Base-by-base conservation (phyloP, 2,888 invertebrate species). In the Drosophila suboccidentalis region DNA sequence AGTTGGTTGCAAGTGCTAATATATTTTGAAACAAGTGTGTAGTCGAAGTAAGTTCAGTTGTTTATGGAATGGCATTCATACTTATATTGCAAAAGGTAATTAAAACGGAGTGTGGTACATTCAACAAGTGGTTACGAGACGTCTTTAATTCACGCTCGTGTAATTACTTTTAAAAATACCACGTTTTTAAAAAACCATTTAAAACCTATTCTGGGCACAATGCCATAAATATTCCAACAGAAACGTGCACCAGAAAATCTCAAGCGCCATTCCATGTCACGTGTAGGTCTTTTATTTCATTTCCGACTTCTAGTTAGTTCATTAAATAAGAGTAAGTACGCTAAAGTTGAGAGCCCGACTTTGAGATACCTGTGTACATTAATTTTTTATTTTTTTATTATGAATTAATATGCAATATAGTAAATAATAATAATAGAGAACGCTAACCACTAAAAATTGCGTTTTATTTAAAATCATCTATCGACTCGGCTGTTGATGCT, bases 231-330 rank as follows among this genome's bases (percentile, higher is more conserved):
- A 43, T 17, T 19, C 11, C 22, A 29, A 36, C 13, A 34, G 41
- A 39, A 59, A 41, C 59, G 47, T 49, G 47, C 38, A 22, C 6
- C n/a, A 29, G 44, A n/a, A 10, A 15, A 50, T 29, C 38, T 32
- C 6, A 32, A 58, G 15, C 2, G 22, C 17, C 13, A 29, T 46
- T 61, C 13, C 58, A 17, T 54, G 61, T 43, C 65, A 66, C 65
- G 59, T 49, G 59, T 58, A 38, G 46, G 57, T 67, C 41, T 67
- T 67, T 61, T 41, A 71, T 65, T 59, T 57, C 11, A 65, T 65
- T 74, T 78, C 36, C 61, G 38, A 50, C 69, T 78, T 36, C n/a
- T 43, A 9, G 59, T 44, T 66, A 78, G 74, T 76, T 62, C 65
- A 66, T 76, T 74, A 73, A 57, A 69, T 69, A 38, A 39, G 39